Conservation (phyloP, 2,888 invertebrate species). For the Cheilosia soror region DNA sequence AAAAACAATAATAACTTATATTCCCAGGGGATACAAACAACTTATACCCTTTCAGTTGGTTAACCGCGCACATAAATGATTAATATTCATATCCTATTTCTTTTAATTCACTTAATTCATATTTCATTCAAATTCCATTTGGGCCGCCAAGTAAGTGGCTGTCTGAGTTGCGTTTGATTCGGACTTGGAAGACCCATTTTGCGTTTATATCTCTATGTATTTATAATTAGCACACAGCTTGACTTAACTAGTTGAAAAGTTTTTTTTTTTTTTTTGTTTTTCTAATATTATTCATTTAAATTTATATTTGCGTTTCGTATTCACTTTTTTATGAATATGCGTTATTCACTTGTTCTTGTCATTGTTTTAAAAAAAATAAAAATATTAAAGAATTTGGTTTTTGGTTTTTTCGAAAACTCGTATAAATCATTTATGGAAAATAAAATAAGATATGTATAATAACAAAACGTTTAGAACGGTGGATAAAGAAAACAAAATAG, state of each 20-base stretch:
- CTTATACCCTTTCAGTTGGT: constrained; percentile 48
- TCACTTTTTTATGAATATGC: constrained; percentile 15
- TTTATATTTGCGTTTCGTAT: constrained; percentile 18
- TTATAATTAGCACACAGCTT: constrained; percentile 59
- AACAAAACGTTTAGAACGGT: constrained; percentile 33
- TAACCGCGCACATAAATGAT: constrained; percentile 59
- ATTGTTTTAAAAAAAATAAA: constrained; percentile 33
- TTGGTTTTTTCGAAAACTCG: constrained; percentile 30
- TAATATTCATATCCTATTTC: constrained; percentile 55
- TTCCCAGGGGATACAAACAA: constrained; percentile 60
- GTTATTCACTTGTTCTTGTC: constrained; percentile 33
- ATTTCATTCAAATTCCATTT: constrained; percentile 55
- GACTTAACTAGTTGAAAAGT: constrained; percentile 61
- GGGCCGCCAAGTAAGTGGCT: constrained; percentile 1
- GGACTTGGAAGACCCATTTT: constrained; percentile 31
- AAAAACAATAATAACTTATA: constrained; percentile 61
- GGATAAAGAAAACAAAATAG: constrained; percentile 8
- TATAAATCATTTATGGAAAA: constrained; percentile 44
- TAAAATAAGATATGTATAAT: constrained; percentile 43
- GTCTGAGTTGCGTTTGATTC: constrained; percentile 22
- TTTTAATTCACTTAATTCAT: constrained; percentile 8
- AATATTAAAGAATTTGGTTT: constrained; percentile 19
- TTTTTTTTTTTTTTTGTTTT: constrained; percentile 36
- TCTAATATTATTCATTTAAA: constrained; percentile 39
- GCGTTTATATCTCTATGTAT: constrained; percentile 22